Evolutionary conservation across 2,113 vertebrate species (phyloP), one percentile per base, ranked within the genome.

Genomic region (Cynopterus brachyotis): DNA sequence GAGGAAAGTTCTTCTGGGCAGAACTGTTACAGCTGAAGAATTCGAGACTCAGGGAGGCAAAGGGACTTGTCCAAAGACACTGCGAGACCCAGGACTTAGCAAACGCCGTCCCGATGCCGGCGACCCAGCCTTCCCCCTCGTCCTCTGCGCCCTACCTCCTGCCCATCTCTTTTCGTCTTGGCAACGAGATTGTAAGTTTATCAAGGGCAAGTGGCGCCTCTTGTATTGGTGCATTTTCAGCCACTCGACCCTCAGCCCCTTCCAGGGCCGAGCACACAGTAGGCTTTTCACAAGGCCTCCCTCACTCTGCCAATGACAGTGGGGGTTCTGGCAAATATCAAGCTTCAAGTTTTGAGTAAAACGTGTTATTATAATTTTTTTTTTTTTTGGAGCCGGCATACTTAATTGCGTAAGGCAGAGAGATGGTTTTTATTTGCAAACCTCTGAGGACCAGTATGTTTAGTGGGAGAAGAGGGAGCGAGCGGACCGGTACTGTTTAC

Each of bases 351-450:
- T 94, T 89, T 75, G 59, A 84, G 76, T 72, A 69, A 91, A 55
- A 95, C 26, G 37, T 95, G 75, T 89, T 91, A 57, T 73, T 86
- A 70, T 75, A 70, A 64, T 72, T 76, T 64, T 64, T 45, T 93
- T 47, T 66, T 85, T 35, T 79, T 91, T 78, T 59, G 47, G 81
- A 76, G 26, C 53, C 47, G 60, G 57, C 30, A 37, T 64, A 26
- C 67, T 90, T 95, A 78, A 95, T 37, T 79, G 89, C 30, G 0
- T 47, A 60, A 70, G 64, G 45, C 75, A 53, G 80, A 94, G 92
- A 82, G 84, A 75, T 73, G 70, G 87, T 47, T 92, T 96, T 96
- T 94, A 87, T 95, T 92, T 76, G 93, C 78, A 94, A 75, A 47
- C 50, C 95, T 81, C 85, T 0, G 2, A 76, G 92, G 89, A 87